These are phyloP conservation scores for Carettochelys insculpta DNA, from an alignment of 2,113 vertebrate species.

Conservation along the genomic window DNA sequence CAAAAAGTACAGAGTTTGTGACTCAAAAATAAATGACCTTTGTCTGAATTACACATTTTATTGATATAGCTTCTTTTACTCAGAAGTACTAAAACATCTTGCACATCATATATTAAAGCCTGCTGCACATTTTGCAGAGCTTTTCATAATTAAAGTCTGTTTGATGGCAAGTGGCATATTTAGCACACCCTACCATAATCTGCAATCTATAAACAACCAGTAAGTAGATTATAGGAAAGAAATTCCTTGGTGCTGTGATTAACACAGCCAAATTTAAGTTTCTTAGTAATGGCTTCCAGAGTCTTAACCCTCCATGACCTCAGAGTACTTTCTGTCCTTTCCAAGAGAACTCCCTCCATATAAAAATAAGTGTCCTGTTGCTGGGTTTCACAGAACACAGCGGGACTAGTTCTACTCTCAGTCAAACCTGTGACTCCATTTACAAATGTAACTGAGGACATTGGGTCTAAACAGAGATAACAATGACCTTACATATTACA, in stretches of 20 bases:
- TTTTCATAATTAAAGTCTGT: neutral
- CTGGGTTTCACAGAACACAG: neutral
- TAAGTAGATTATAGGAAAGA: neutral
- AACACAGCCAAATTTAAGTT: conserved; percentile 32
- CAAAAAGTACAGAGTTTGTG: neutral
- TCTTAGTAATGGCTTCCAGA: conserved; percentile 26
- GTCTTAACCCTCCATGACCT: conserved; percentile 29
- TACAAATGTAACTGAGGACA: neutral
- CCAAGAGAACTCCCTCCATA: neutral
- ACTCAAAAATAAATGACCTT: neutral
- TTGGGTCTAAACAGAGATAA: too few relatives aligned
- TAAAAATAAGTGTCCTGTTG: neutral
- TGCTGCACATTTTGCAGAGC: neutral
- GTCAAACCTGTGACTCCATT: neutral
- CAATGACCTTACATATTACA: too few relatives aligned
- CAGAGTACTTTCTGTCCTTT: conserved; percentile 36
- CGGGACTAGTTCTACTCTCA: neutral
- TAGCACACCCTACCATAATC: neutral
- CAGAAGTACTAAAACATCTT: neutral
- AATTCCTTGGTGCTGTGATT: conserved; percentile 5
- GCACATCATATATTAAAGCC: neutral
- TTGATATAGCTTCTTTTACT: neutral
- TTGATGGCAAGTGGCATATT: neutral
- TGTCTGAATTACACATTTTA: neutral
- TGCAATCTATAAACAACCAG: conserved; percentile 5